Evolutionary conservation across 2,888 invertebrate species (phyloP).

Genomic region (Tortricodes alternella): DNA sequence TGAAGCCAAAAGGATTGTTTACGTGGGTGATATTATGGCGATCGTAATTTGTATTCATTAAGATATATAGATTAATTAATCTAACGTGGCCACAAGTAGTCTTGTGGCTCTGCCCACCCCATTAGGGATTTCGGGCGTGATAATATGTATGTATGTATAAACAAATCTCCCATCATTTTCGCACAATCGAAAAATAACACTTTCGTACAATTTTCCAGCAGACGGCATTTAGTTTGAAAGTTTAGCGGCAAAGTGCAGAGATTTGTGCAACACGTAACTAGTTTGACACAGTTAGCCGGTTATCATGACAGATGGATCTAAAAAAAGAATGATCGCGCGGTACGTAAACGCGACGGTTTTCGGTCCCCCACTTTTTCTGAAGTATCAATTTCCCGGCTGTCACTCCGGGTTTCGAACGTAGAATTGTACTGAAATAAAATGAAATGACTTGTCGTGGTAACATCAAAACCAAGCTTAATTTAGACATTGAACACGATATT

Average conservation of each 20-base stretch:
- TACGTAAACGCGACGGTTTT: constrained; percentile 9
- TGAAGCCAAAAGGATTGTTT: too few relatives aligned
- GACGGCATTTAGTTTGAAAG: constrained; percentile 14
- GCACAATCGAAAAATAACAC: too few relatives aligned
- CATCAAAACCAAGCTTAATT: not conserved
- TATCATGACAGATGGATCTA: constrained; percentile 19
- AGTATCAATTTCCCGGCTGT: constrained; percentile 36
- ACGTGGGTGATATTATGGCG: too few relatives aligned
- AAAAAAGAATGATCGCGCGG: constrained; percentile 29
- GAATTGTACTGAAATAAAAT: not conserved
- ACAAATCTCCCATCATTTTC: too few relatives aligned
- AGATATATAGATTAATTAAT: too few relatives aligned
- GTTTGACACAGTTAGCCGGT: constrained; percentile 15
- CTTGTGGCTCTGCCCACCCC: too few relatives aligned
- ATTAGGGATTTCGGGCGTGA: too few relatives aligned
- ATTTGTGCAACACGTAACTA: constrained; percentile 10
- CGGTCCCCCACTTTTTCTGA: constrained; percentile 28
- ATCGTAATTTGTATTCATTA: too few relatives aligned
- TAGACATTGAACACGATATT: too few relatives aligned
- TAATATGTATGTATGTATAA: too few relatives aligned
- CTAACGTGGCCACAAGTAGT: too few relatives aligned
- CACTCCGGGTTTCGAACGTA: constrained; percentile 12
- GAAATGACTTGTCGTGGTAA: not conserved
- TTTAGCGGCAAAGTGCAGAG: constrained; percentile 5
- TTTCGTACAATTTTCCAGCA: too few relatives aligned